phyloP scores from a whole-genome alignment of 2,113 vertebrate species.

The Tylochromis polylepis region DNA sequence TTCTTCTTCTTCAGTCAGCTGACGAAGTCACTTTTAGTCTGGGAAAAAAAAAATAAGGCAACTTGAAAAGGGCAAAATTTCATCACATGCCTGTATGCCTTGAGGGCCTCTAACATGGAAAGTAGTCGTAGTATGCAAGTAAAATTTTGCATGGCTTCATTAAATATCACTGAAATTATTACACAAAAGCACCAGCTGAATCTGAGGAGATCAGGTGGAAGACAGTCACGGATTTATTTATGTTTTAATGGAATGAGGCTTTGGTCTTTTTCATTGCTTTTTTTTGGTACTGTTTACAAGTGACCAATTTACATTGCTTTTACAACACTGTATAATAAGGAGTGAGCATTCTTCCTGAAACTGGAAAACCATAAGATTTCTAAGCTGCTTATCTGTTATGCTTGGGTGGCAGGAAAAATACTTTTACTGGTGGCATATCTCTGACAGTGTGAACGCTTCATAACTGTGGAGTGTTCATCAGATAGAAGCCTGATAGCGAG shows the following conservation, averaged over 20 bases:
- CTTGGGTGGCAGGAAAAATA: neutral
- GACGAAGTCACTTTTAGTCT: neutral
- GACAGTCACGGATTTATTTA: neutral
- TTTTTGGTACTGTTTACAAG: neutral
- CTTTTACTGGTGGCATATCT: conserved; percentile 23
- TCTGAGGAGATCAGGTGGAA: accelerated
- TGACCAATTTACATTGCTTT: neutral
- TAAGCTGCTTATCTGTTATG: neutral
- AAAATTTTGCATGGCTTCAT: neutral
- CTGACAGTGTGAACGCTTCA: conserved; percentile 14
- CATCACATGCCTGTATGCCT: neutral
- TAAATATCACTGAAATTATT: neutral
- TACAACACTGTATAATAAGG: neutral
- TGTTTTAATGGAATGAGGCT: neutral
- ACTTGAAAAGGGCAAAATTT: neutral
- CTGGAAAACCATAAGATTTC: neutral
- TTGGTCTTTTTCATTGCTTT: accelerated
- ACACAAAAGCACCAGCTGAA: neutral
- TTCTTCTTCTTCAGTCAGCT: neutral
- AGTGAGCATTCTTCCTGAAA: neutral
- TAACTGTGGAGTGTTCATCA: conserved; percentile 25
- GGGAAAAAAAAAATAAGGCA: neutral
- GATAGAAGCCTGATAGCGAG: conserved; percentile 29
- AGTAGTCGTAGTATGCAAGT: neutral
- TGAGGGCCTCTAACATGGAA: neutral